Evolutionary conservation across 2,888 invertebrate genomes (phyloP).

Genomic region (Aphelenchoides bicaudatus): DNA sequence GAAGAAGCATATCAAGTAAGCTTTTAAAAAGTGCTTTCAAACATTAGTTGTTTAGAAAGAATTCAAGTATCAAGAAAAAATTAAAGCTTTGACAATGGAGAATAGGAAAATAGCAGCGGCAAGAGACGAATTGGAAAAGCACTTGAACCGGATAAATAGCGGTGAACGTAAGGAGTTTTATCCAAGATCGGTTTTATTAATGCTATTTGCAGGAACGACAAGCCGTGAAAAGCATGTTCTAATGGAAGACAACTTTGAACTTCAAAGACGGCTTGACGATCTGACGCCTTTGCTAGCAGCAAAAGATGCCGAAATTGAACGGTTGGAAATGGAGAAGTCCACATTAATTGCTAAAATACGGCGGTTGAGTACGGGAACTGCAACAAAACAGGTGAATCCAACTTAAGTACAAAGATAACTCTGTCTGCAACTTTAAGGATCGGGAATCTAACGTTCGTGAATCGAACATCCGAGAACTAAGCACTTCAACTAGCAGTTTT

Average conservation of each 20-base stretch:
- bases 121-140: slow-evolving; percentile 24
- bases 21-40: neutral
- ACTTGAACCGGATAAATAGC: slow-evolving; percentile 26
- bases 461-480: slow-evolving; percentile 7
- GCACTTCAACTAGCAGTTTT: slow-evolving; percentile 2
- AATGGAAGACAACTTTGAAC: slow-evolving; percentile 39
- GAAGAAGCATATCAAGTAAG: slow-evolving; percentile 30
- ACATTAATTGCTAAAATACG: slow-evolving; percentile 6
- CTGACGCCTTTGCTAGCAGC: slow-evolving; percentile 41
- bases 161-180: neutral
- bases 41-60: slow-evolving; percentile 24
- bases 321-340: slow-evolving; percentile 30
- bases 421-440: neutral
- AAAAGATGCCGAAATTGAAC: slow-evolving; percentile 39
- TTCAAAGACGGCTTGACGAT: slow-evolving; percentile 40
- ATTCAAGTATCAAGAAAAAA: slow-evolving; percentile 30
- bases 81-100: slow-evolving; percentile 29
- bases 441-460: slow-evolving; percentile 1
- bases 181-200: no score
- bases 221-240: slow-evolving; percentile 24
- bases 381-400: slow-evolving; percentile 6
- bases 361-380: slow-evolving; percentile 3
- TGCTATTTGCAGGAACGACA: slow-evolving; percentile 23
- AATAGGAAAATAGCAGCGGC: slow-evolving; percentile 25
- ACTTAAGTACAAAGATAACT: no score